These are phyloP conservation scores for Anthopleura xanthogrammica DNA, from an alignment of 92 coral and sea anemone species.

Conservation along the genomic window DNA sequence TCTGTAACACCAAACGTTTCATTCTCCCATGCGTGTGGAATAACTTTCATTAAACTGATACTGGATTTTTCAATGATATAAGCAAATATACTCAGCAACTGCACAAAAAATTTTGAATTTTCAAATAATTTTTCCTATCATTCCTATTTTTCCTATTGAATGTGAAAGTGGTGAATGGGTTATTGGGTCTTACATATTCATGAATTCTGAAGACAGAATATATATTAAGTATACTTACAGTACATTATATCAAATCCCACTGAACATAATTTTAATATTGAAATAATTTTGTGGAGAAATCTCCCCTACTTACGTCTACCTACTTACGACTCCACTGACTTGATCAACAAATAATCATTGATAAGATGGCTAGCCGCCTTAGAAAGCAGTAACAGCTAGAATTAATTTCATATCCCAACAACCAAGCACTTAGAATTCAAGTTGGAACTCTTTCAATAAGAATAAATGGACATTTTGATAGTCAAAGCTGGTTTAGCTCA, in stretches of 20 bases:
- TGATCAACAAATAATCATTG: slow-evolving; percentile 69
- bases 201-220: too few species aligned
- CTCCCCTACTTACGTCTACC: slow-evolving; percentile 96
- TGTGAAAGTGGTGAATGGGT: too few species aligned
- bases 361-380: slow-evolving; percentile 92
- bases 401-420: slow-evolving; percentile 52
- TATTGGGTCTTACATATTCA: too few species aligned
- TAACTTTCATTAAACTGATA: too few species aligned
- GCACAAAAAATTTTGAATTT: too few species aligned
- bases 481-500: neutral
- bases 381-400: slow-evolving; percentile 88
- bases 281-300: slow-evolving; percentile 39
- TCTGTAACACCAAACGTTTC: too few species aligned
- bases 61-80: too few species aligned
- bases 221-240: neutral
- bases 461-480: neutral
- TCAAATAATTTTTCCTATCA: too few species aligned
- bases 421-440: neutral
- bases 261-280: neutral
- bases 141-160: too few species aligned
- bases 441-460: neutral
- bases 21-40: too few species aligned
- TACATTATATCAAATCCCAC: neutral
- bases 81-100: too few species aligned
- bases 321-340: slow-evolving; percentile 99